A percentile compares a stretch with the other conserved stretches of the same genome.
Conservation (phyloP, 2,113 vertebrate genomes). For the Calonectris borealis region DNA sequence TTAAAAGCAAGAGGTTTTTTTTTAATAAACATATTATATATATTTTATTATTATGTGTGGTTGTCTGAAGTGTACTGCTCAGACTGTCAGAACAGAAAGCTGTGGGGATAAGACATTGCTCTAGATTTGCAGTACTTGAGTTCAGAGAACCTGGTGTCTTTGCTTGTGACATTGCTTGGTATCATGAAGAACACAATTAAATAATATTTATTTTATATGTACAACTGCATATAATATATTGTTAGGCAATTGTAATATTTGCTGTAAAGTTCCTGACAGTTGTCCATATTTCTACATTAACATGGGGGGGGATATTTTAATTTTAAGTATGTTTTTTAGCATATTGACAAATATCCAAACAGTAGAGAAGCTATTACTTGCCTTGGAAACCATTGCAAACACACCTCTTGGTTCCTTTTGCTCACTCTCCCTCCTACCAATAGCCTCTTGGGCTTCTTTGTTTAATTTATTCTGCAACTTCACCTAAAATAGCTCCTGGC, state of each 20-base stretch:
- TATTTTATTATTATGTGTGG: background rate
- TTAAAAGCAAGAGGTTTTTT: slow-evolving; percentile 36
- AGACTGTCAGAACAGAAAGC: background rate
- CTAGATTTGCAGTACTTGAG: background rate
- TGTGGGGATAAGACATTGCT: background rate
- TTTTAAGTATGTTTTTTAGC: background rate
- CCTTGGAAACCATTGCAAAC: background rate
- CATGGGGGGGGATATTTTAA: background rate
- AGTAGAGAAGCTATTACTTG: background rate
- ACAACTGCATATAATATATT: background rate
- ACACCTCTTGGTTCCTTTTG: background rate
- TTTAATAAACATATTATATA: background rate
- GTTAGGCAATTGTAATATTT: background rate
- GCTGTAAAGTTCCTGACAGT: background rate
- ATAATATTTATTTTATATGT: background rate
- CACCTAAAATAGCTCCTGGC: background rate
- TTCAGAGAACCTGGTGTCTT: background rate
- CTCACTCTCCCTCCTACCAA: background rate
- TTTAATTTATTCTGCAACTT: background rate
- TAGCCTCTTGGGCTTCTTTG: background rate
- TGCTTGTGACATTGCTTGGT: background rate
- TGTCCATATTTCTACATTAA: background rate
- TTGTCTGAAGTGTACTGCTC: background rate
- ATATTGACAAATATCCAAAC: background rate
- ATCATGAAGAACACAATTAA: background rate